Evolutionary conservation across 2,113 vertebrate genomes (phyloP).

Genomic region (Ahaetulla prasina): DNA sequence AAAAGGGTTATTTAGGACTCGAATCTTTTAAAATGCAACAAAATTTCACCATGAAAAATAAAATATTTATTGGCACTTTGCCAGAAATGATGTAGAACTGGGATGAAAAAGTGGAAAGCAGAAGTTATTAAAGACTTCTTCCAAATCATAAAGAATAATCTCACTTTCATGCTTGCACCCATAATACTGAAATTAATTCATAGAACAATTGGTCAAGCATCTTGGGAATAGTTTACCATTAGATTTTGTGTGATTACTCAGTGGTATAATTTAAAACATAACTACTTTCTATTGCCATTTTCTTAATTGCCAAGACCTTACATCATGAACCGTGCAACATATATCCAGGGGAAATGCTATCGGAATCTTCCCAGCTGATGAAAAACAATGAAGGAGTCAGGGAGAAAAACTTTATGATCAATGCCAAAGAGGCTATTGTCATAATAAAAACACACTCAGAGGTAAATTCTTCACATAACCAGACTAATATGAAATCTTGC

Average conservation of each 20-base stretch:
- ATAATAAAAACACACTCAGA: neutral
- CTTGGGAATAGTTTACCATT: constrained; percentile 66
- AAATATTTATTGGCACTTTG: constrained; percentile 39
- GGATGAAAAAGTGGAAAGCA: neutral
- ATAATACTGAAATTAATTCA: constrained; percentile 67
- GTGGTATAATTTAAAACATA: constrained; percentile 68
- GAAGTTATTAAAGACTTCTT: constrained; percentile 43
- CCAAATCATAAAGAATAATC: constrained; percentile 63
- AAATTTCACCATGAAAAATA: constrained; percentile 45
- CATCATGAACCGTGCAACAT: constrained; percentile 53
- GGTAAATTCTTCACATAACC: neutral
- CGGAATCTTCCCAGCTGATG: constrained; percentile 1
- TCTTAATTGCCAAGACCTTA: constrained; percentile 62
- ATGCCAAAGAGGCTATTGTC: neutral
- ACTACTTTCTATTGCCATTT: constrained; percentile 47
- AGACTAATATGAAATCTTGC: neutral
- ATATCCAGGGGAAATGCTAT: constrained; percentile 35
- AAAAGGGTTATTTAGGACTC: constrained; percentile 50
- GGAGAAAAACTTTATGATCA: neutral
- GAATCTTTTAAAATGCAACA: constrained; percentile 54
- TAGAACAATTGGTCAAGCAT: constrained; percentile 62
- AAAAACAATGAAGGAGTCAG: constrained; percentile 19
- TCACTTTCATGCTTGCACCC: constrained; percentile 54
- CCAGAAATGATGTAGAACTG: constrained; percentile 32
- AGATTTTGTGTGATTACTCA: constrained; percentile 68